Conservation (phyloP, 2,888 invertebrate genomes). For the Lithophane leautieri region DNA sequence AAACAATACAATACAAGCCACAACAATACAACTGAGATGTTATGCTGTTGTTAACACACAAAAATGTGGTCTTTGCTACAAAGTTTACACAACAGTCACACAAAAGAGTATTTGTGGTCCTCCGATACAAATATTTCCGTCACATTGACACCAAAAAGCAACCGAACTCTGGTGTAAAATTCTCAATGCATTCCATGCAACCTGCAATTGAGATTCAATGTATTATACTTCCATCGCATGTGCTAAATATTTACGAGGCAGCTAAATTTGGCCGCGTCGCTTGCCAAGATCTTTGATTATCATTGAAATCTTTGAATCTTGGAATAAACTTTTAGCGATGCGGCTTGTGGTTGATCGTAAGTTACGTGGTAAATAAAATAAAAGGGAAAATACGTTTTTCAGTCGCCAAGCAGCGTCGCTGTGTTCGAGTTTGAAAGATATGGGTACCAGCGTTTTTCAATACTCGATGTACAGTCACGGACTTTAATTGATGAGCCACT, state of each 20-base stretch:
- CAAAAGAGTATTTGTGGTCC: not conserved
- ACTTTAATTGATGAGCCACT: too few relatives aligned
- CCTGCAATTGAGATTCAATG: conserved; percentile 25
- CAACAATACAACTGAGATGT: too few relatives aligned
- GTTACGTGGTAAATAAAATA: not conserved
- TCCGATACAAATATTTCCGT: not conserved
- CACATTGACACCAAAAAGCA: not conserved
- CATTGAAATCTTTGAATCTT: conserved; percentile 47
- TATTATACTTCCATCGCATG: conserved; percentile 31
- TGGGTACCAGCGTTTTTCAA: not conserved
- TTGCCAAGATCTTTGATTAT: conserved; percentile 56
- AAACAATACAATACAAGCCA: too few relatives aligned
- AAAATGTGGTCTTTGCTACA: not conserved
- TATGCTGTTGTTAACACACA: not conserved
- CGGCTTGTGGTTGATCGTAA: not conserved
- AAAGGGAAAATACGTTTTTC: not conserved
- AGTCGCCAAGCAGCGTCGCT: not conserved
- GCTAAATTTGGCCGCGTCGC: conserved; percentile 46
- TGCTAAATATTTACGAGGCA: conserved; percentile 56
- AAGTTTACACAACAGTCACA: not conserved
- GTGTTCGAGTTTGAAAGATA: not conserved
- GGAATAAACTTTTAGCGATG: conserved; percentile 22
- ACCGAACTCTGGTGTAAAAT: not conserved
- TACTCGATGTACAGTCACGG: too few relatives aligned
- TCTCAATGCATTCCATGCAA: conserved; percentile 32